These are phyloP conservation scores for Odontophorus gujanensis DNA, from an alignment of 2,113 vertebrate genomes.

Conservation along the genomic window DNA sequence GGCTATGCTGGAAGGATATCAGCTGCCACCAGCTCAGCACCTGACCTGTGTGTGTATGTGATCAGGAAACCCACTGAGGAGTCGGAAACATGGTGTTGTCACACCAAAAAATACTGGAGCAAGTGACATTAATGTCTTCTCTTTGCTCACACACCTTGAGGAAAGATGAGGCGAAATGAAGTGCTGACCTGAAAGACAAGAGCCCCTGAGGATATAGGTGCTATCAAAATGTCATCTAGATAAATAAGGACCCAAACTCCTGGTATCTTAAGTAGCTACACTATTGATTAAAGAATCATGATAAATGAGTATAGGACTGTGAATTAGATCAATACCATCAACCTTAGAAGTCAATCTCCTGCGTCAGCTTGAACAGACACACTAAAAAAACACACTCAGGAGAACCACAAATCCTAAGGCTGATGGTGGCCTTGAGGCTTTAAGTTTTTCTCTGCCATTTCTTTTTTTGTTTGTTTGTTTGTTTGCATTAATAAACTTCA, in stretches of 20 bases:
- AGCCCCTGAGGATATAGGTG: slow-evolving; percentile 27
- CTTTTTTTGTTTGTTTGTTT: not conserved
- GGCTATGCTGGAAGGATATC: not conserved
- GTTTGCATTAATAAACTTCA: not conserved
- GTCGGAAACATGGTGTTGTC: not conserved
- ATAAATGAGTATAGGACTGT: slow-evolving; percentile 60
- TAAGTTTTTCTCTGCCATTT: slow-evolving; percentile 15
- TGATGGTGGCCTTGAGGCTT: slow-evolving; percentile 41
- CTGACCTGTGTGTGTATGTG: not conserved
- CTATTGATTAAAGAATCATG: slow-evolving; percentile 74
- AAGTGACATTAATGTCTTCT: not conserved
- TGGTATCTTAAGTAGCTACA: slow-evolving; percentile 57
- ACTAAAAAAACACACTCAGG: slow-evolving; percentile 51
- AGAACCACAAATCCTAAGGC: slow-evolving; percentile 61
- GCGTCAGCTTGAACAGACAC: slow-evolving; percentile 54
- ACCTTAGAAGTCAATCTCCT: slow-evolving; percentile 69
- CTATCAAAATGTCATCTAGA: slow-evolving; percentile 63
- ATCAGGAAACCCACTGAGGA: slow-evolving; percentile 2
- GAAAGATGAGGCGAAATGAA: slow-evolving; percentile 22
- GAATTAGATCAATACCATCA: slow-evolving; percentile 68
- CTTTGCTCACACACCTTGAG: slow-evolving; percentile 14
- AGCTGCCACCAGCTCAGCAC: not conserved
- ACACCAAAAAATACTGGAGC: not conserved
- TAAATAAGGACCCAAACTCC: slow-evolving; percentile 49
- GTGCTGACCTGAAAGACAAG: slow-evolving; percentile 37